Percentiles rank a stretch among this genome's conserved stretches.
Evolutionary conservation across 2,888 invertebrate genomes (phyloP).

Genomic region (Melanargia galathea): DNA sequence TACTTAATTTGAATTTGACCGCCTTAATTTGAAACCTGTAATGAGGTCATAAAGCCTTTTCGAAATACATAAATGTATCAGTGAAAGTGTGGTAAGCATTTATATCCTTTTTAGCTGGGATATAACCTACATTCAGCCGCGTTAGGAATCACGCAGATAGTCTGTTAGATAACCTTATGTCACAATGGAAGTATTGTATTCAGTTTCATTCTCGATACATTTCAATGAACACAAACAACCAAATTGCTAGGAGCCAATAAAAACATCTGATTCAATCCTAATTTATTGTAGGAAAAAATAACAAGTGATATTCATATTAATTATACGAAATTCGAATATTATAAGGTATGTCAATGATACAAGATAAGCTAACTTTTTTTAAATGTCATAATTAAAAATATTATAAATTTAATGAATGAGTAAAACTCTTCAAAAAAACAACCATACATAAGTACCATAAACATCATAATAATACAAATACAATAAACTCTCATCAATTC

Average conservation of each 20-base stretch:
- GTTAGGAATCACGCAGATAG: constrained; percentile 47
- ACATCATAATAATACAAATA: too few species aligned
- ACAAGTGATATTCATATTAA: not conserved
- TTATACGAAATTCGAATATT: too few species aligned
- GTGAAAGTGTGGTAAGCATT: constrained; percentile 62
- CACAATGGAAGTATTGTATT: constrained; percentile 41
- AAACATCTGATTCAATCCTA: not conserved
- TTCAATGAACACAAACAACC: not conserved
- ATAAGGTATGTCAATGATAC: too few species aligned
- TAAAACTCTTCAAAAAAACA: too few species aligned
- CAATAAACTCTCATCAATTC: too few species aligned
- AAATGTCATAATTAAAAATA: too few species aligned
- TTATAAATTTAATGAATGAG: too few species aligned
- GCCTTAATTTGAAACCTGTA: constrained; percentile 15
- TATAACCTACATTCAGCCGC: constrained; percentile 42
- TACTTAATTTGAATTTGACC: not conserved
- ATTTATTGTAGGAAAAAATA: too few species aligned
- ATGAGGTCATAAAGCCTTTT: constrained; percentile 29
- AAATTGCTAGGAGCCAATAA: not conserved
- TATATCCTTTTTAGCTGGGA: constrained; percentile 57
- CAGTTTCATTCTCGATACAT: constrained; percentile 27
- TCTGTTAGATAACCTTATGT: constrained; percentile 53
- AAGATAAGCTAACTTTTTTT: too few species aligned
- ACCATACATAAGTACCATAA: too few species aligned
- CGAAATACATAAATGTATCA: constrained; percentile 50